Evolutionary conservation across 2,113 vertebrate species (phyloP), one percentile per base, ranked within the genome.

Genomic region (Cavia porcellus): DNA sequence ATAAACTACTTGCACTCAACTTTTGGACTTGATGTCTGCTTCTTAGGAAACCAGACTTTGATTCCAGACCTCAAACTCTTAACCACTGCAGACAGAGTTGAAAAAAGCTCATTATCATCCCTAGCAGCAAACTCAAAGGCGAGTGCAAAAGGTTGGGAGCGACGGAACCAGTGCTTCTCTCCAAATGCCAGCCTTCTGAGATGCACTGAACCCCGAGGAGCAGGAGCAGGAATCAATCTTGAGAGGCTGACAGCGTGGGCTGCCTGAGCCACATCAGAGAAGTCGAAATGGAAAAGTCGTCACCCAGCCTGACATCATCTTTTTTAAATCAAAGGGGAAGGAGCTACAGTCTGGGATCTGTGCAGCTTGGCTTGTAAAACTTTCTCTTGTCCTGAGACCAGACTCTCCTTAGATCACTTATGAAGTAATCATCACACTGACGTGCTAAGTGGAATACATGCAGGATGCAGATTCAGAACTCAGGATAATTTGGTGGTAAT

Each of bases 151-250:
- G 85, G 94, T 90, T 82, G 72, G 85, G 52, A 32, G 14, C 59
- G n/a, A 20, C 14, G 47, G 64, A n/a, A 57, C 19, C 4, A 12
- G 35, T 38, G 25, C 25, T 10, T 75, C 50, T 74, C 77, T 96
- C 77, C 95, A 93, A 96, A 98, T 92, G 84, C 15, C 89, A 98
- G 81, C 55, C 55, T 70, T 92, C 87, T 82, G 89, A 94, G 86
- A 94, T 15, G 68, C 81, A 96, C 72, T 92, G 96, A 96, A 93
- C 92, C 89, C 62, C 62, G 77, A 97, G 57, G 62, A 95, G 81
- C 0, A 9, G 90, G 70, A 94, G 64, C 84, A 85, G 55, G 87
- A 95, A 95, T 92, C 92, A 68, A 64, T 95, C 92, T 97, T 25
- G 2, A 8, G 61, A 96, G 95, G 92, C 79, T 95, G 92, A 79